Evolutionary conservation across 1,140 invertebrate genomes (phyloP).

Genomic region (Tetramorium alpestre): DNA sequence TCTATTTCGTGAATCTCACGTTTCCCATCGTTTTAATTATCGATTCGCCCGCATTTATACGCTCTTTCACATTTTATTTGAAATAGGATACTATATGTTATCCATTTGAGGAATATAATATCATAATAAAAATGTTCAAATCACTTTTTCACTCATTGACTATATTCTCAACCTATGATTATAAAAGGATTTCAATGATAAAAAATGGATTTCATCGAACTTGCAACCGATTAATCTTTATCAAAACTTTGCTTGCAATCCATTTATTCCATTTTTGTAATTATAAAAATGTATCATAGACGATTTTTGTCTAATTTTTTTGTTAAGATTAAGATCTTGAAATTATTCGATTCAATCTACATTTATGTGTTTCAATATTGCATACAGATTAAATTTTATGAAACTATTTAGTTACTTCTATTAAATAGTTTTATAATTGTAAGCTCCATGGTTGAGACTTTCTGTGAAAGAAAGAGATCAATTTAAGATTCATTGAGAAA

Average conservation of each 20-base stretch:
- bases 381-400: background rate
- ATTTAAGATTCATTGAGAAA: background rate
- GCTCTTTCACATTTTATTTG: background rate
- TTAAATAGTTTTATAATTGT: background rate
- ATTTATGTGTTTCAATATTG: background rate
- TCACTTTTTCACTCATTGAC: background rate
- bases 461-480: background rate
- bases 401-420: background rate
- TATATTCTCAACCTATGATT: background rate
- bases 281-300: slow-evolving; percentile 5
- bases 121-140: background rate
- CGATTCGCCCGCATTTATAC: background rate
- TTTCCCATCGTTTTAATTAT: background rate
- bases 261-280: background rate
- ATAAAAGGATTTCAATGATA: background rate
- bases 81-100: background rate
- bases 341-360: background rate
- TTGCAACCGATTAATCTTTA: background rate
- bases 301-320: background rate
- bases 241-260: background rate
- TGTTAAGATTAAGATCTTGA: background rate
- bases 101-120: background rate
- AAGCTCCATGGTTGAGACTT: background rate
- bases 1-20: background rate
- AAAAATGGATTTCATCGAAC: background rate